A percentile compares a stretch with the other conserved stretches of the same genome.
These are phyloP conservation scores for Nipponia nippon DNA, from an alignment of 2,113 vertebrate species.

Conservation along the genomic window DNA sequence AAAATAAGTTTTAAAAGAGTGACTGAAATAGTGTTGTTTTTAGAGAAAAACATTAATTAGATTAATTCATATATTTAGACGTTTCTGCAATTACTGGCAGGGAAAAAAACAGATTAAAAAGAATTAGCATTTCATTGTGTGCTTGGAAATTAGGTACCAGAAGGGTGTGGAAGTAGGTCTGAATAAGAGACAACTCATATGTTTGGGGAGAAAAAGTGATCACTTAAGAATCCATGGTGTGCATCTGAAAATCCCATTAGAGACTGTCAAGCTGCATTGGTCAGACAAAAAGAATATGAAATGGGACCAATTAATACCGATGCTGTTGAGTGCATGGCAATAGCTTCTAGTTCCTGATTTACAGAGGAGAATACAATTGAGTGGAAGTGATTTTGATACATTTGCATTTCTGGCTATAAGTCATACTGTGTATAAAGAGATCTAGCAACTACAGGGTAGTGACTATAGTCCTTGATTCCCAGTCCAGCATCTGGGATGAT, in stretches of 20 bases:
- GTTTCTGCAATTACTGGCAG: background rate
- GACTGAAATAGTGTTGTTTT: background rate
- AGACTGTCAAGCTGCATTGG: constrained; percentile 69
- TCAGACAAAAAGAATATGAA: constrained; percentile 70
- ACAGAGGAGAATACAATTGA: constrained; percentile 35
- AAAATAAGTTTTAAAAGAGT: background rate
- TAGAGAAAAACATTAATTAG: constrained; percentile 19
- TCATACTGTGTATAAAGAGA: background rate
- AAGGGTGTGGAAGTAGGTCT: constrained; percentile 56
- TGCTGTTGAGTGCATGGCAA: constrained; percentile 43
- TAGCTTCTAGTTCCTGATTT: constrained; percentile 29
- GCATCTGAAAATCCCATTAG: constrained; percentile 75
- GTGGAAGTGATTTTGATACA: constrained; percentile 59
- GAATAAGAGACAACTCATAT: constrained; percentile 60
- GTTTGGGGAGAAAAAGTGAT: constrained; percentile 72
- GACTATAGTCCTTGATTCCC: background rate
- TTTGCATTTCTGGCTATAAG: constrained; percentile 33
- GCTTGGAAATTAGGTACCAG: constrained; percentile 51
- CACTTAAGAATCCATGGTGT: constrained; percentile 71
- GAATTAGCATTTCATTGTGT: constrained; percentile 3
- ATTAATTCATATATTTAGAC: background rate
- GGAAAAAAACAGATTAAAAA: constrained; percentile 19
- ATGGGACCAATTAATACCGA: constrained; percentile 37
- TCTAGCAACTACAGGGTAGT: background rate
- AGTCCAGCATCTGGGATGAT: background rate